Percentiles rank a stretch among this genome's conserved stretches.
These are phyloP conservation scores for Drosophila paulistorum DNA, from an alignment of 1,140 invertebrate species.

Conservation along the genomic window DNA sequence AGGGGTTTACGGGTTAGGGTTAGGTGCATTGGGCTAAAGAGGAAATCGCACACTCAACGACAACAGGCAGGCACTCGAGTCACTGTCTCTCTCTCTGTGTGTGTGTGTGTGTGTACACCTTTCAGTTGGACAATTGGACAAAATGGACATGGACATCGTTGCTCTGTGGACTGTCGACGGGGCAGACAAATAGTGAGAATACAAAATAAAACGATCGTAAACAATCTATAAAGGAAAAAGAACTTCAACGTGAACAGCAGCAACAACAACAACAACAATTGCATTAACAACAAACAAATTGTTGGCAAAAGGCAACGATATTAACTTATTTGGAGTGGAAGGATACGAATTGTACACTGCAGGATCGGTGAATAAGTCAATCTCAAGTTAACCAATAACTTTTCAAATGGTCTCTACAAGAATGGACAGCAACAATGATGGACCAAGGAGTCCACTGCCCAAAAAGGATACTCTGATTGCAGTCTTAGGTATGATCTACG, in stretches of 20 bases:
- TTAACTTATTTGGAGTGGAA: constrained; percentile 24
- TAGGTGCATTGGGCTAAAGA: constrained; percentile 28
- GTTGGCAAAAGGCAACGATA: constrained; percentile 47
- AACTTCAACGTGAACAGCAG: constrained; percentile 5
- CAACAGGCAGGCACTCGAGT: constrained; percentile 16
- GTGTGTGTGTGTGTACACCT: background rate
- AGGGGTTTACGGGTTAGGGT: background rate
- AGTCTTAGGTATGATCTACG: background rate
- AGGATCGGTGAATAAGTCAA: background rate
- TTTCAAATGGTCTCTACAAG: too few species aligned
- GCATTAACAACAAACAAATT: constrained; percentile 45
- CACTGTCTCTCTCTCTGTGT: constrained; percentile 1
- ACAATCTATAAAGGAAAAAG: constrained; percentile 35
- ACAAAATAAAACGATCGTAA: constrained; percentile 30
- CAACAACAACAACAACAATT: background rate
- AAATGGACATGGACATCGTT: constrained; percentile 7
- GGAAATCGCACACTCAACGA: constrained; percentile 53
- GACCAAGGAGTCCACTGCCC: too few species aligned
- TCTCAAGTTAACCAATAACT: background rate
- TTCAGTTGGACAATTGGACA: constrained; percentile 9
- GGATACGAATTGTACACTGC: constrained; percentile 36
- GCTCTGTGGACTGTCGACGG: constrained; percentile 8
- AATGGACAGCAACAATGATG: too few species aligned
- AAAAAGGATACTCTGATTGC: background rate
- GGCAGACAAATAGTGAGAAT: constrained; percentile 21